phyloP scores from a whole-genome alignment of 2,113 vertebrate genomes.

The Clarias macrocephalus region DNA sequence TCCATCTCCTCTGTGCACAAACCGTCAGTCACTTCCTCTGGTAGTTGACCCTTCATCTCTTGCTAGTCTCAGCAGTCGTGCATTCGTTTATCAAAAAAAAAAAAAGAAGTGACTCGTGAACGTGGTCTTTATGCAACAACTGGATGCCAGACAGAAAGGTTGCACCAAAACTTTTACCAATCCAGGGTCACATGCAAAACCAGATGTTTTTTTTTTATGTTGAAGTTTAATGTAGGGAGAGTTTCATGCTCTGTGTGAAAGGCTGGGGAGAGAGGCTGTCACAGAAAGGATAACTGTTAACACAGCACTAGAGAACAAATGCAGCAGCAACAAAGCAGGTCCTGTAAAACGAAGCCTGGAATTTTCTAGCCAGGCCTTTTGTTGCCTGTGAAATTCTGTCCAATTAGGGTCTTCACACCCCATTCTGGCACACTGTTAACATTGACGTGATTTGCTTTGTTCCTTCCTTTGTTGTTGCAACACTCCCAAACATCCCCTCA shows the following conservation, averaged over 20 bases:
- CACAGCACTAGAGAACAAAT: slow-evolving; percentile 71
- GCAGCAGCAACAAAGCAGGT: slow-evolving; percentile 69
- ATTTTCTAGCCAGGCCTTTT: slow-evolving; percentile 74
- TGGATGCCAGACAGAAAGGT: slow-evolving; percentile 12
- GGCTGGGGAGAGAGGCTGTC: slow-evolving; percentile 50
- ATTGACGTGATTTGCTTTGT: not conserved
- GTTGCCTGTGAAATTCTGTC: slow-evolving; percentile 71
- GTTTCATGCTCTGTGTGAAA: slow-evolving; percentile 60
- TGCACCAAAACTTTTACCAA: not conserved
- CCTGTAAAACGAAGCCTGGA: slow-evolving; percentile 72
- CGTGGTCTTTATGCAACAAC: not conserved
- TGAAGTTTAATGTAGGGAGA: slow-evolving; percentile 14
- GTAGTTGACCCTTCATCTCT: slow-evolving; percentile 75
- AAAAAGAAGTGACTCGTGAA: slow-evolving; percentile 34
- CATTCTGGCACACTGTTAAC: slow-evolving; percentile 38
- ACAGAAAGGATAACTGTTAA: slow-evolving; percentile 71
- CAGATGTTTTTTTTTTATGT: not conserved
- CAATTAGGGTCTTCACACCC: slow-evolving; percentile 67
- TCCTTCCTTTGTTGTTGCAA: slow-evolving; percentile 2
- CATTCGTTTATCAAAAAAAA: slow-evolving; percentile 29
- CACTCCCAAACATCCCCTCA: not conserved
- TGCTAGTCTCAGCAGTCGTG: slow-evolving; percentile 5
- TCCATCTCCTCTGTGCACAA: slow-evolving; percentile 83
- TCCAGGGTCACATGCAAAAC: not conserved
- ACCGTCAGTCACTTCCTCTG: slow-evolving; percentile 67